These are phyloP conservation scores for Clytia hemisphaerica DNA, from an alignment of 30 jellyfish, hydroid and myxozoan species.

Conservation along the genomic window DNA sequence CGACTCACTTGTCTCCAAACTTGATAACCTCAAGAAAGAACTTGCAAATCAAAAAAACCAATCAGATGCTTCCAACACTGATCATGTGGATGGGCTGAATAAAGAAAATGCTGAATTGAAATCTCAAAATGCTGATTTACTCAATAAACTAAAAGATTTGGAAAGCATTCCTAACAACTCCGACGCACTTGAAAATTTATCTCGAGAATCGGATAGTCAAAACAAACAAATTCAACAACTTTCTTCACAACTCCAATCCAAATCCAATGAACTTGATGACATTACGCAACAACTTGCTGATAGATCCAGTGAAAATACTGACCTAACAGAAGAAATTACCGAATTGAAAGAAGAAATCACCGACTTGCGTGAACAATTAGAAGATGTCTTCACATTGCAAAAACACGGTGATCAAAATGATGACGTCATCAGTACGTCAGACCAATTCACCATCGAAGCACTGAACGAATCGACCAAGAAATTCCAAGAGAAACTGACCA, in stretches of 20 bases:
- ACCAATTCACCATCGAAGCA: too few species aligned
- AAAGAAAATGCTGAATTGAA: too few species aligned
- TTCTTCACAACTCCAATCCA: not conserved
- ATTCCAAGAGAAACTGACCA: not conserved
- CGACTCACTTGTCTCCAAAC: not conserved
- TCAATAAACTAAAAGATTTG: too few species aligned
- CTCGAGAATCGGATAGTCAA: too few species aligned
- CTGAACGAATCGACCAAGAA: not conserved
- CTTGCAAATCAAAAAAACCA: not conserved
- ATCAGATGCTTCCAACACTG: too few species aligned
- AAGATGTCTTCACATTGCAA: not conserved
- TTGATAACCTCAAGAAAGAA: too few species aligned
- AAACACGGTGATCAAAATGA: not conserved
- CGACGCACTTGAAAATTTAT: too few species aligned
- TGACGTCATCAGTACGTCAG: too few species aligned
- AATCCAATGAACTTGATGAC: not conserved
- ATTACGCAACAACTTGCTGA: not conserved
- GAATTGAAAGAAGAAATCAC: slow-evolving; percentile 15
- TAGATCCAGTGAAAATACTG: slow-evolving; percentile 6
- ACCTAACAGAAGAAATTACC: slow-evolving; percentile 34
- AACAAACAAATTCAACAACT: too few species aligned
- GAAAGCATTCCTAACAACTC: too few species aligned
- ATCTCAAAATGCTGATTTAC: too few species aligned
- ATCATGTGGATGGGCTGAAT: too few species aligned
- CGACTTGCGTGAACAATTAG: slow-evolving; percentile 26